Evolutionary conservation across 2,888 invertebrate species (phyloP), one percentile per base, ranked within the genome.

Genomic region (Ferrisia virgata): DNA sequence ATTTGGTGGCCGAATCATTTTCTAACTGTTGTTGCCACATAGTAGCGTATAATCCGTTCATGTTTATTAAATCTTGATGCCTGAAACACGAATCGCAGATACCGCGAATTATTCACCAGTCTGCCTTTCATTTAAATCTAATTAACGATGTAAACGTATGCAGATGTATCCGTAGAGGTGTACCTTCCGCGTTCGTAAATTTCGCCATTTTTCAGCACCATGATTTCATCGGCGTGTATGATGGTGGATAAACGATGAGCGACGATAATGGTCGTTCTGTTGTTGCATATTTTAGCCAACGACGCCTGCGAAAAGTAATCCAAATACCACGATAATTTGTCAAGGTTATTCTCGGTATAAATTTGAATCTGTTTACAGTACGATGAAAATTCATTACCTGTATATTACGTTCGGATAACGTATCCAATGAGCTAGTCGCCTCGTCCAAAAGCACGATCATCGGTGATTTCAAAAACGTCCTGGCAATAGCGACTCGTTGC

Each of bases 231-330:
- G 0, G 97, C 97, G 88, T 98, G 94, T 86, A 97, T 96, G 85
- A 99, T 93, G 0, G 98, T 99, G 0, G 98, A 98, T 78, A 99
- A 89, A 85, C 96, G 92, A 89, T 99, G 98, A 0, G 99, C 98
- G 43, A 99, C 95, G 83, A 98, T 95, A 9, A 99, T 91, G 0
- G 97, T 97, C 0, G 98, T 98, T 84, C 96, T 92, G 88, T 96
- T 95, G 0, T 92, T 91, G 88, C 96, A 96, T 31, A 97, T 93
- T 85, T 91, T 90, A 64, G 92, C 91, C 76, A 96, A 88, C 0
- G 96, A 94, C 18, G 94, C 91, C 92, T 93, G 89, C 28, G 90
- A 88, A 80, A 31, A n/a, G 47, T 47, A 47, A 47, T 47, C 18
- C 25, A 28, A 58, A 58, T 25, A 58, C 25, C 58, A 9, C 33